These are phyloP conservation scores for Sciurus carolinensis DNA, from an alignment of 2,797 vertebrate species.

Conservation along the genomic window DNA sequence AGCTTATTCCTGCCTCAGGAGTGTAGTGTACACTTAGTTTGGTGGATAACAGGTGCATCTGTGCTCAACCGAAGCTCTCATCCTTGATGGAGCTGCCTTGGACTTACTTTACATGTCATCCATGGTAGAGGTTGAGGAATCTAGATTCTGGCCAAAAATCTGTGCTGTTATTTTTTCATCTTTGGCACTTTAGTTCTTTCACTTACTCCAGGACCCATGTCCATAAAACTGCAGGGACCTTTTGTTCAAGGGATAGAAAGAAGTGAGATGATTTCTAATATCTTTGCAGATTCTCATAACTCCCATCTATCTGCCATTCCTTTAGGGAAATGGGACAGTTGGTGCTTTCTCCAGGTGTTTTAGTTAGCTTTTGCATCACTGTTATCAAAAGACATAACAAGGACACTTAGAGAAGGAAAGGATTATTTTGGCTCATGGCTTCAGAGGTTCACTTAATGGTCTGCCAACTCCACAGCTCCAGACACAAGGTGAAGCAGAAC, in stretches of 20 bases:
- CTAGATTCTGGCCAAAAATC: not conserved
- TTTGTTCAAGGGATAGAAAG: not conserved
- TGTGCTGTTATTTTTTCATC: not conserved
- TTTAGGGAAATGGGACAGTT: not conserved
- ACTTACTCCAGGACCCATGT: rapidly evolving
- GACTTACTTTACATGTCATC: not conserved
- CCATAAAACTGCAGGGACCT: not conserved
- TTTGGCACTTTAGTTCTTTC: too few relatives aligned
- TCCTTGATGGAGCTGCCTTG: not conserved
- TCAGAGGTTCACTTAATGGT: too few relatives aligned
- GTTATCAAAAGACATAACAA: too few relatives aligned
- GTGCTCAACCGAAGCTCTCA: not conserved
- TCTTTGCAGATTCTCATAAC: not conserved
- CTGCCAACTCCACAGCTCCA: too few relatives aligned
- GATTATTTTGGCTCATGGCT: too few relatives aligned
- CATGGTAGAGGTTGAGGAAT: not conserved
- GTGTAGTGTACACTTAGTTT: not conserved
- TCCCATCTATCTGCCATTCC: not conserved
- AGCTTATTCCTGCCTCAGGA: not conserved
- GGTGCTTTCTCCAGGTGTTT: not conserved
- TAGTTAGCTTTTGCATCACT: too few relatives aligned
- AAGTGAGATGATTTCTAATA: not conserved
- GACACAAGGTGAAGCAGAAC: too few relatives aligned
- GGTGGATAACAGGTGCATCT: not conserved
- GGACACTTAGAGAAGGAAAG: too few relatives aligned